Conservation (phyloP, 2,797 vertebrate species). For the Propithecus perrieri region DNA sequence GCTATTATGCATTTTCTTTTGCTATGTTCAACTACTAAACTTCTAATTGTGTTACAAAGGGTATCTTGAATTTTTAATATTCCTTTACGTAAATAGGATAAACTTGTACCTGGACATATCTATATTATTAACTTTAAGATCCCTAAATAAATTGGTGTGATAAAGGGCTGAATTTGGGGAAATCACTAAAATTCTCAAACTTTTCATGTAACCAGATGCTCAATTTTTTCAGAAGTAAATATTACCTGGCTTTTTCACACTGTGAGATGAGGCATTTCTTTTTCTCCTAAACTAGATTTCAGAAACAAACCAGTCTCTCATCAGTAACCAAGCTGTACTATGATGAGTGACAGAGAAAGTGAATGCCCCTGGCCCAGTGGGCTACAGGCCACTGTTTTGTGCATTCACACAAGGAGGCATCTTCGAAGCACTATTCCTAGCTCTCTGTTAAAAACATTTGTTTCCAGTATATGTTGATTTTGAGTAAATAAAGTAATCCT, state of each 20-base stretch:
- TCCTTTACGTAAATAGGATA: constrained; percentile 30
- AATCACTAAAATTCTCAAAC: constrained; percentile 23
- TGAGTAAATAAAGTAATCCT: not conserved
- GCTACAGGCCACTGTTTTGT: not conserved
- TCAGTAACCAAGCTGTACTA: not conserved
- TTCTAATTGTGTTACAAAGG: constrained; percentile 34
- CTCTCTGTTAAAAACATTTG: not conserved
- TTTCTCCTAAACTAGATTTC: constrained; percentile 6
- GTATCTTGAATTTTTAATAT: constrained; percentile 51
- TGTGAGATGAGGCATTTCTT: not conserved
- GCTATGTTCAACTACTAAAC: constrained; percentile 27
- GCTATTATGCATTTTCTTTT: constrained; percentile 32
- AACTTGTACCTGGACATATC: not conserved
- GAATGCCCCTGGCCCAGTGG: not conserved
- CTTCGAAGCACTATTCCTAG: not conserved
- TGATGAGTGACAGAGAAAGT: not conserved
- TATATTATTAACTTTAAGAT: constrained; percentile 50
- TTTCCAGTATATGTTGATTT: not conserved
- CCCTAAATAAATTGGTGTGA: constrained; percentile 22
- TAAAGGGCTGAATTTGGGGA: constrained; percentile 14
- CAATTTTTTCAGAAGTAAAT: not conserved
- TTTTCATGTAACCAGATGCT: not conserved
- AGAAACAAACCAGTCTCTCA: constrained; percentile 36
- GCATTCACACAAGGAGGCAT: not conserved
- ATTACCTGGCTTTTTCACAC: not conserved